Evolutionary conservation across 2,888 invertebrate species (phyloP).

Genomic region (Allygus modestus): DNA sequence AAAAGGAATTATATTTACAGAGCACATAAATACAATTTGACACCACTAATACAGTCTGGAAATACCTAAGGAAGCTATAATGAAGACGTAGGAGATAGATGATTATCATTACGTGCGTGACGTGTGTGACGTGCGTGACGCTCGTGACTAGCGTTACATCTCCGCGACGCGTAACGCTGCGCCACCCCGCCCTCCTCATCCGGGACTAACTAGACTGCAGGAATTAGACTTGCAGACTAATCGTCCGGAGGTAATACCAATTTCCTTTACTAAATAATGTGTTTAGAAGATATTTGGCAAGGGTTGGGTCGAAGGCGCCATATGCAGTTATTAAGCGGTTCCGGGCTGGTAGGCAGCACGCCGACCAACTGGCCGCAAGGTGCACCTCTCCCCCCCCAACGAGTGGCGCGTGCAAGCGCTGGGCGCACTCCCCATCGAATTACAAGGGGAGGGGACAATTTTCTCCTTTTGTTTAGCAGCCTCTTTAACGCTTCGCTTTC

Average conservation of each 20-base stretch:
- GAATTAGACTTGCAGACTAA: constrained; percentile 50
- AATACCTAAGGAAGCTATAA: too few species aligned
- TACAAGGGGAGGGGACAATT: constrained; percentile 47
- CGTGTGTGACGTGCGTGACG: too few species aligned
- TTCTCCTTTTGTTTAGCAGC: constrained; percentile 47
- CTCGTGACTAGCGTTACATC: too few species aligned
- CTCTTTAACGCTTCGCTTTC: constrained; percentile 41
- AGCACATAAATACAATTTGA: too few species aligned
- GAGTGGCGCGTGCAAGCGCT: constrained; percentile 31
- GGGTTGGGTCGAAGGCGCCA: constrained; percentile 42
- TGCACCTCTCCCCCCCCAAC: constrained; percentile 25
- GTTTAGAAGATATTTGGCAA: constrained; percentile 58
- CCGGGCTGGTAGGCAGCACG: constrained; percentile 45
- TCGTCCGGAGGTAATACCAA: constrained; percentile 49
- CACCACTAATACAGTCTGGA: too few species aligned
- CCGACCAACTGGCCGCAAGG: constrained; percentile 53
- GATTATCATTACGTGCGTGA: too few species aligned
- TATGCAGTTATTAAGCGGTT: constrained; percentile 51
- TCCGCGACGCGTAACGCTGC: constrained; percentile 12
- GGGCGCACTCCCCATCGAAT: constrained; percentile 15
- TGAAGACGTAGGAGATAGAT: too few species aligned
- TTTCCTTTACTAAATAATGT: constrained; percentile 43
- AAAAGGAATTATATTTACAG: too few species aligned
- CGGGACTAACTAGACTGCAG: constrained; percentile 40
- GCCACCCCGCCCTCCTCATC: neutral